Base-by-base conservation (phyloP, 1,140 invertebrate genomes). In the Orchestia grillus region DNA sequence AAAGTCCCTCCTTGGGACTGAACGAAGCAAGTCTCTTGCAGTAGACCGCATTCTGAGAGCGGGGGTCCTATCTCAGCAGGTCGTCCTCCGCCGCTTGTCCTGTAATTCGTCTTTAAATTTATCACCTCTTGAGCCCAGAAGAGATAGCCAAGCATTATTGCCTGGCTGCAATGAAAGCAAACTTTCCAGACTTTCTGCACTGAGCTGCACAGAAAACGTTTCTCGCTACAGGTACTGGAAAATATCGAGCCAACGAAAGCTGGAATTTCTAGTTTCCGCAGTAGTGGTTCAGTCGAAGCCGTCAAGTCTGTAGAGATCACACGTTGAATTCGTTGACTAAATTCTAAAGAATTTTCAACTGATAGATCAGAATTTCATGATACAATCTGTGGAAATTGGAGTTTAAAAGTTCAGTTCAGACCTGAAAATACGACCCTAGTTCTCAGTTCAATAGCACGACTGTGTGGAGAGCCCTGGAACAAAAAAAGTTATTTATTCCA, bases 31-130 rank as follows among this genome's bases (percentile, higher is more conserved):
- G 19, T 53, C n/a, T n/a, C n/a, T n/a, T 8, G 47, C 47, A 53
- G 47, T 19, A 53, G 62, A 6, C 62, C 15, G 62, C 62, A 77
- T 6, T 3, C 62, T 77, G 11, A 3, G 62, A 77, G 28, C 36
- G 62, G 36, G 28, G 28, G 62, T 3, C 1, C 62, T 77, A 77
- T 77, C 62, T 77, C 62, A 19, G 62, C 11, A 77, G 62, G 62
- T 77, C 62, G 62, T 77, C 62, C 28, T 28, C 62, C 36, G 62
- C 62, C 62, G 62, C 62, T 28, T 77, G 62, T 77, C 11, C 62
- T 77, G 62, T 77, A 77, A 77, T 77, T 77, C 62, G 62, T 77
- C 62, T 77, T 77, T 77, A 77, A 77, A 77, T 77, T 77, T 77
- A 77, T 77, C 62, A 77, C 62, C 62, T 77, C 62, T 77, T 77